These are phyloP conservation scores for Catharus minimus DNA, from an alignment of 2,113 vertebrate genomes.

Conservation along the genomic window DNA sequence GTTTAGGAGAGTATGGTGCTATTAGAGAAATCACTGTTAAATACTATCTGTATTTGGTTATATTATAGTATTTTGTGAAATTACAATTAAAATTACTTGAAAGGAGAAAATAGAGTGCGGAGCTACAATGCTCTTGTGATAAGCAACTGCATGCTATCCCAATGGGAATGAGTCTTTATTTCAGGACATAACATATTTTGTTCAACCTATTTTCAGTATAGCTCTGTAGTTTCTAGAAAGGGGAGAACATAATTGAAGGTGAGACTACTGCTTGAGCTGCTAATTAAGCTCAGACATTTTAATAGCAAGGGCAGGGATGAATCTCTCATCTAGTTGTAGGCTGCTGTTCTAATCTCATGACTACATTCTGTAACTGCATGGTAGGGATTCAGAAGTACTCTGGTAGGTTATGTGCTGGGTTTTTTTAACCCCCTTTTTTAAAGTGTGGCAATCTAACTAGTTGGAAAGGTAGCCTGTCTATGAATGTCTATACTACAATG, in stretches of 20 bases:
- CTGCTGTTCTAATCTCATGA: background rate
- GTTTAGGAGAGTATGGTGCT: background rate
- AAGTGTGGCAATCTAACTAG: background rate
- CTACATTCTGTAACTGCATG: background rate
- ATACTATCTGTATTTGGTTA: background rate
- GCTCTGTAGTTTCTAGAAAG: background rate
- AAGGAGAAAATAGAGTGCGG: background rate
- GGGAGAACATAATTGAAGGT: background rate
- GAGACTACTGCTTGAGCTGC: background rate
- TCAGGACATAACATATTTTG: background rate
- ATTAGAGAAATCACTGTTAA: background rate
- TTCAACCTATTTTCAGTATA: constrained; percentile 5
- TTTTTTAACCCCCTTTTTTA: background rate
- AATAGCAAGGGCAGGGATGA: background rate
- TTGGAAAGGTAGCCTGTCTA: background rate
- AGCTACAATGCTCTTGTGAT: background rate
- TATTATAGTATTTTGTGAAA: background rate
- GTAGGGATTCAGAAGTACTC: background rate
- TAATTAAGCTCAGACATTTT: constrained; percentile 1
- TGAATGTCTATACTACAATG: background rate
- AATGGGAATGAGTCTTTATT: background rate
- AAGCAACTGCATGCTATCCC: background rate
- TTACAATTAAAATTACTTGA: background rate
- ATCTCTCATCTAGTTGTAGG: background rate
- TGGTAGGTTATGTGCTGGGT: background rate